These are phyloP conservation scores for Homalodisca vitripennis DNA, from an alignment of 1,140 invertebrate genomes.

Conservation along the genomic window DNA sequence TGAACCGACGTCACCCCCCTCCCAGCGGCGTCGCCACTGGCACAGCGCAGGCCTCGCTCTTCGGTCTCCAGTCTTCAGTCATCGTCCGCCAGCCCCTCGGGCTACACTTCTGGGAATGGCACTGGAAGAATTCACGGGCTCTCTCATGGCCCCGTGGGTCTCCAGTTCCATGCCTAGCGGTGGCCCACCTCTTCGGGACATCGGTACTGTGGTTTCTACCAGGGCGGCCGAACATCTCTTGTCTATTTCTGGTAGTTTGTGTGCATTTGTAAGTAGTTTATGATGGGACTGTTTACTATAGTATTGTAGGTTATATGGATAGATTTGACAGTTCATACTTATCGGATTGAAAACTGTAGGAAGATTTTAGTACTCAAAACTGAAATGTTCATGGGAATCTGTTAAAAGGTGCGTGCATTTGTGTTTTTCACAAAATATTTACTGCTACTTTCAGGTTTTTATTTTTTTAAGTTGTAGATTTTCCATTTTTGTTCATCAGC, in stretches of 20 bases:
- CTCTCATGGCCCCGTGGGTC: constrained; percentile 43
- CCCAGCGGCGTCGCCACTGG: not conserved
- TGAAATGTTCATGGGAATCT: too few species aligned
- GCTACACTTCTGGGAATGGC: constrained; percentile 42
- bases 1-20: constrained; percentile 25
- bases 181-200: not conserved
- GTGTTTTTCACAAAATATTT: too few species aligned
- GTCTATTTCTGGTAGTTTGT: not conserved
- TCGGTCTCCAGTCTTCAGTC: not conserved
- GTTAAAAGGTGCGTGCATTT: too few species aligned
- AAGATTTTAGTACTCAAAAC: too few species aligned
- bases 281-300: too few species aligned
- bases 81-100: not conserved
- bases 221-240: not conserved
- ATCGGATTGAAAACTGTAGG: too few species aligned
- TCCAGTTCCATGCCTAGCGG: constrained; percentile 43
- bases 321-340: too few species aligned
- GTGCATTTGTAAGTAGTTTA: too few species aligned
- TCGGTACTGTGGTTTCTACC: not conserved
- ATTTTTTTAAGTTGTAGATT: too few species aligned
- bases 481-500: too few species aligned
- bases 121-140: constrained; percentile 48
- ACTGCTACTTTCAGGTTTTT: too few species aligned
- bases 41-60: constrained; percentile 8
- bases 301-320: too few species aligned